Conservation (phyloP, 2,888 invertebrate species). For the Drosophila aldrichi region DNA sequence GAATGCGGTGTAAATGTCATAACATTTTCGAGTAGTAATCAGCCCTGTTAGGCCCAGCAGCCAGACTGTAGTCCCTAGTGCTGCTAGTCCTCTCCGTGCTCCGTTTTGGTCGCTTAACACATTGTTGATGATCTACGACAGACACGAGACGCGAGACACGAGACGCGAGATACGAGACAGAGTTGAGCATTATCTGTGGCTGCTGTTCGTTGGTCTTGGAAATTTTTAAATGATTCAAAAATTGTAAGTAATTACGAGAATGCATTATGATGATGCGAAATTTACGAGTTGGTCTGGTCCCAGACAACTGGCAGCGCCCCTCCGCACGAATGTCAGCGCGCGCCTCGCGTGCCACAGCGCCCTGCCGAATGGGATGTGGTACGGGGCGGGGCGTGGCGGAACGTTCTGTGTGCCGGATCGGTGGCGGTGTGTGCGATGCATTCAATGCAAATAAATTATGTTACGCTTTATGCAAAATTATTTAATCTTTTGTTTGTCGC, state of each 20-base stretch:
- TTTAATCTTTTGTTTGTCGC: slow-evolving; percentile 83
- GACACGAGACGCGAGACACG: slow-evolving; percentile 2
- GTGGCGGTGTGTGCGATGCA: slow-evolving; percentile 81
- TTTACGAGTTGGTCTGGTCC: slow-evolving; percentile 69
- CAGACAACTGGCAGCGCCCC: slow-evolving; percentile 15
- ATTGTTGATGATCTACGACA: slow-evolving; percentile 70
- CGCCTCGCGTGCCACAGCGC: slow-evolving; percentile 17
- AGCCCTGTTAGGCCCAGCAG: slow-evolving; percentile 41
- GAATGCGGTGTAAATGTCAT: slow-evolving; percentile 74
- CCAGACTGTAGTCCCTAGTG: slow-evolving; percentile 3
- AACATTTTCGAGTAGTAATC: slow-evolving; percentile 75
- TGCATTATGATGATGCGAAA: slow-evolving; percentile 81
- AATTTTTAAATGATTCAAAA: slow-evolving; percentile 84
- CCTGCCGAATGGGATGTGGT: not conserved
- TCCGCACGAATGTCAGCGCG: slow-evolving; percentile 29
- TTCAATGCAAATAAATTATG: slow-evolving; percentile 83
- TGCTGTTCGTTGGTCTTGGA: slow-evolving; percentile 31
- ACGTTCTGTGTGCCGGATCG: slow-evolving; percentile 67
- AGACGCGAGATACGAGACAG: slow-evolving; percentile 3
- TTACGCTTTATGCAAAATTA: slow-evolving; percentile 82
- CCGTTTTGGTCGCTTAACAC: slow-evolving; percentile 50
- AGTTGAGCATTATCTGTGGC: slow-evolving; percentile 35
- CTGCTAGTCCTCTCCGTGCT: slow-evolving; percentile 15
- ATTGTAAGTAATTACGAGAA: slow-evolving; percentile 83
- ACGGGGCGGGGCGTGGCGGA: slow-evolving; percentile 1